Evolutionary conservation across 2,113 vertebrate species (phyloP).

Genomic region (Spizaetus ornatus): DNA sequence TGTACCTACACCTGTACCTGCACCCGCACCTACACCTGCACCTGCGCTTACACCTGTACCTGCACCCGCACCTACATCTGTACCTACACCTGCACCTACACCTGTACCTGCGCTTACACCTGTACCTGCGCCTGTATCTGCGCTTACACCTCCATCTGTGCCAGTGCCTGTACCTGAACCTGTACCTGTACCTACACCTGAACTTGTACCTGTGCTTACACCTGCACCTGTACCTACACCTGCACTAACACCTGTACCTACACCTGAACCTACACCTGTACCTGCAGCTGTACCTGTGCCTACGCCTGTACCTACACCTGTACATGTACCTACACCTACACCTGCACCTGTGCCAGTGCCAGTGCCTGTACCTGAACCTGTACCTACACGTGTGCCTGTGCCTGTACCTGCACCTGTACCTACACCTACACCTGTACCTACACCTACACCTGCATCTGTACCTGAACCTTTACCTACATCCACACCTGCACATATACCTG

Average conservation of each 20-base stretch:
- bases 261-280: rapidly evolving
- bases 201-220: rapidly evolving
- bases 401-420: neutral
- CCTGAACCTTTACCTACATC: neutral
- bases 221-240: too few relatives aligned
- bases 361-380: neutral
- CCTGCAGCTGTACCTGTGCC: too few relatives aligned
- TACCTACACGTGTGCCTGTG: rapidly evolving
- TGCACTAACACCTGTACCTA: too few relatives aligned
- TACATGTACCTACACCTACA: rapidly evolving
- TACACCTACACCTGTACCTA: neutral
- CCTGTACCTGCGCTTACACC: too few relatives aligned
- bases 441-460: neutral
- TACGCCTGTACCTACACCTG: rapidly evolving
- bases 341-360: neutral
- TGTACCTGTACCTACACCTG: rapidly evolving
- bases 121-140: too few relatives aligned
- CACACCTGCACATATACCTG: too few relatives aligned
- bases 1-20: too few relatives aligned
- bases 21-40: rapidly evolving
- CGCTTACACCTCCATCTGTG: neutral
- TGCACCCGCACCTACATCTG: neutral
- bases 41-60: too few relatives aligned
- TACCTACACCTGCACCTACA: too few relatives aligned
- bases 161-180: too few relatives aligned